Base-by-base conservation (phyloP, 2,113 vertebrate species). In the Bufo gargarizans region DNA sequence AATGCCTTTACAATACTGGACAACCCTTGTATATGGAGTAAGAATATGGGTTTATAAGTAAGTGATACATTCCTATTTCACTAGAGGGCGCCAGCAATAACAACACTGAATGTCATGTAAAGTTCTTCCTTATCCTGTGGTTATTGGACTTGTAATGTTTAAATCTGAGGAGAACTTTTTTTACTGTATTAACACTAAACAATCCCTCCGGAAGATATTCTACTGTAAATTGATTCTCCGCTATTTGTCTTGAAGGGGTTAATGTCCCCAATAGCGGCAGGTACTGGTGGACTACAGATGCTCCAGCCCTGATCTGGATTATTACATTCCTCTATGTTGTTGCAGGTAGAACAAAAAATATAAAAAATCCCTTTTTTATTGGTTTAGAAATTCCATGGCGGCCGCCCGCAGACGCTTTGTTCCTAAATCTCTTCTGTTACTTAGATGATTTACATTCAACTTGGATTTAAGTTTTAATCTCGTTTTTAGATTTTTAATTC, bases 351-450 rank as follows among this genome's bases (percentile, higher is more conserved):
- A 22, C 10, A 58, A 33, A 79, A 58, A 79, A 61, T 61, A 22
- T 72, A 45, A 84, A 86, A 86, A 80, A 87, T 71, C 86, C 77
- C 77, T 50, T 86, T 86, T 86, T 86, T 86, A 86, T 86, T 86
- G 59, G 85, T 80, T 69, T 5, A 22, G 45, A n/a, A 67, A 69
- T 86, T 79, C 85, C 77, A 55, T 63, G 61, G n/a, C 59, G 45
- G 59, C 16, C 76, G 53, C 76, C 77, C 43, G 77, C 85, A 53
- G 85, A 77, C 56, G 20, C 85, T 79, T 86, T 86, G 85, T 86
- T 86, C 76, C 59, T 77, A 50, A 86, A 79, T 78, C 74, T 78
- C 47, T 47, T 19, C 45, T 77, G 43, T 61, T 33, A 10, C 16
- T 77, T 65, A 71, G 63, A 56, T 80, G 79, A 80, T 80, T 80